These are phyloP conservation scores for Pogonus chalceus DNA, from an alignment of 1,140 invertebrate genomes.

Conservation along the genomic window DNA sequence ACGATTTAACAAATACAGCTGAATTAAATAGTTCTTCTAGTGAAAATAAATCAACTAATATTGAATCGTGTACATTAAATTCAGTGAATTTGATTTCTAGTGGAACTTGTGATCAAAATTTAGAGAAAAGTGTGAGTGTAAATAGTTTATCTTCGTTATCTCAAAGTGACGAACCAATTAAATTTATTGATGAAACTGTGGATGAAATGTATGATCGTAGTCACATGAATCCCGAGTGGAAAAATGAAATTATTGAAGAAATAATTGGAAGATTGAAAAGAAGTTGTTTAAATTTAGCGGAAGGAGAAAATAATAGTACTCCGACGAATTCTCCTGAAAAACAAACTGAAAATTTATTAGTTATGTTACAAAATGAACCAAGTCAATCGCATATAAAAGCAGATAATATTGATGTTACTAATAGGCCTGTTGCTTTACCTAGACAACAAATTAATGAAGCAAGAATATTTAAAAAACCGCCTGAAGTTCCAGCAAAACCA, in stretches of 20 bases:
- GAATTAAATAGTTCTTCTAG: background rate
- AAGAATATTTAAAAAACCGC: constrained; percentile 21
- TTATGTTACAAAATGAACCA: background rate
- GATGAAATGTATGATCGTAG: constrained; percentile 23
- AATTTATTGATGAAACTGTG: constrained; percentile 32
- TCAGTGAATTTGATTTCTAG: background rate
- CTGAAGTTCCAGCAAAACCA: constrained; percentile 30
- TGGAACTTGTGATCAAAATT: background rate
- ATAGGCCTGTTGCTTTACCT: background rate
- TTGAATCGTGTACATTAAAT: background rate
- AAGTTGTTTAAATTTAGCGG: constrained; percentile 1
- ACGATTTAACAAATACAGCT: background rate
- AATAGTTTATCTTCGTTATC: constrained; percentile 28
- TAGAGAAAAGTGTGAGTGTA: constrained; percentile 30
- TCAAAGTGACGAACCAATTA: constrained; percentile 24
- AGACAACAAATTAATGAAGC: background rate
- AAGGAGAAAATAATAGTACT: background rate
- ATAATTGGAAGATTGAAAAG: constrained; percentile 21
- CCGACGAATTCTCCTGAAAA: constrained; percentile 1
- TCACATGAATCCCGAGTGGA: constrained; percentile 26
- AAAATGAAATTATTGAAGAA: constrained; percentile 30
- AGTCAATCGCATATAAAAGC: background rate
- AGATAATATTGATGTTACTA: background rate
- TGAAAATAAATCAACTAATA: background rate
- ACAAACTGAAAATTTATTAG: background rate